phyloP scores from a whole-genome alignment of 2,888 invertebrate species.

The Catonia carolina region DNA sequence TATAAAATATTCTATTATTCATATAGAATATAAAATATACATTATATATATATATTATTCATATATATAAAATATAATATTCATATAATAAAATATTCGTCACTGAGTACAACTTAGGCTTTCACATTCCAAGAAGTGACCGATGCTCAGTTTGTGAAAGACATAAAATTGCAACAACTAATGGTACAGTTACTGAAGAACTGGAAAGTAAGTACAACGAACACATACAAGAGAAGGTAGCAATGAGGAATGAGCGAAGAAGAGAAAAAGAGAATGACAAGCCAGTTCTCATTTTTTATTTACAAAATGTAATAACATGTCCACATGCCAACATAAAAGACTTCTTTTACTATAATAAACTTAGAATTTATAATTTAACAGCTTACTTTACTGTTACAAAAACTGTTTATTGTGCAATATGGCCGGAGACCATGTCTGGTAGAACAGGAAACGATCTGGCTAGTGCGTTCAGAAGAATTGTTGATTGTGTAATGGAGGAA shows the following conservation, averaged over 20 bases:
- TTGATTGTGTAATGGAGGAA: conserved; percentile 4
- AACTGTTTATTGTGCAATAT: conserved; percentile 12
- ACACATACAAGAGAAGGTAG: background rate
- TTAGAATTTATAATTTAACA: conserved; percentile 8
- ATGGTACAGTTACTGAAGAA: background rate
- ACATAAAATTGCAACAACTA: background rate
- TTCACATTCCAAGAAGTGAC: background rate
- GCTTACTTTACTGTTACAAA: conserved; percentile 13
- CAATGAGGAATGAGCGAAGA: background rate
- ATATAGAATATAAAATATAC: too few species aligned
- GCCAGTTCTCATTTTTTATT: conserved; percentile 2
- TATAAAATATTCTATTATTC: too few species aligned
- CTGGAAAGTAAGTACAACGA: background rate
- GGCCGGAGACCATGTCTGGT: conserved; percentile 2
- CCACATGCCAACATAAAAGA: background rate
- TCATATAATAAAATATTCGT: conserved; percentile 1
- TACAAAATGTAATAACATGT: background rate
- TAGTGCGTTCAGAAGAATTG: conserved; percentile 4
- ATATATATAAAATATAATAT: too few species aligned
- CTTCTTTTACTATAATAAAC: conserved; percentile 1
- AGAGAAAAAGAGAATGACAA: background rate
- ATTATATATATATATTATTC: too few species aligned
- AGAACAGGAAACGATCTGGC: conserved; percentile 8
- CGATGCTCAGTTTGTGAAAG: background rate
- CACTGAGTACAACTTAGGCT: background rate